Evolutionary conservation across 2,888 invertebrate genomes (phyloP).

Genomic region (Deilephila porcellus): DNA sequence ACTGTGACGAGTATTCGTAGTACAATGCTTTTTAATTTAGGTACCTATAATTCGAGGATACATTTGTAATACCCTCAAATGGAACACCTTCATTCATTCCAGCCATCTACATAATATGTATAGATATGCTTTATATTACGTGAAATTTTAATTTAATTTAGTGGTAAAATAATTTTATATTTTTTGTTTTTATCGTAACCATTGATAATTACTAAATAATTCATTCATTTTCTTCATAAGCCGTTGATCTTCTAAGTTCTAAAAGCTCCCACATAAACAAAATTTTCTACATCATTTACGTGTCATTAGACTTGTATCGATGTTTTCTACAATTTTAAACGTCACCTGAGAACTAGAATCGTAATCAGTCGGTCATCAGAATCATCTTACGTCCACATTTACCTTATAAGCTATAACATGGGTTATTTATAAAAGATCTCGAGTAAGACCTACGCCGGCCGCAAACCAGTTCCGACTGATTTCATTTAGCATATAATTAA

Average conservation of each 20-base stretch:
- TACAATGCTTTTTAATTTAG: too few relatives aligned
- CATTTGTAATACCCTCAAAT: too few relatives aligned
- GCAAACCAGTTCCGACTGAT: constrained; percentile 22
- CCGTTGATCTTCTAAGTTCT: background rate
- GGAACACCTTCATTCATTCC: too few relatives aligned
- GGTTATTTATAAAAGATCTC: constrained; percentile 7
- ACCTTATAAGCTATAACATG: constrained; percentile 14
- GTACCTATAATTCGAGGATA: too few relatives aligned
- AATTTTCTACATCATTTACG: background rate
- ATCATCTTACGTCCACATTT: constrained; percentile 23
- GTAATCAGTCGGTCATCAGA: constrained; percentile 22
- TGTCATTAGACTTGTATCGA: background rate
- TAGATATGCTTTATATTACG: too few relatives aligned
- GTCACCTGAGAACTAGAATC: background rate
- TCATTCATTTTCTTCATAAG: too few relatives aligned
- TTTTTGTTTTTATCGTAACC: too few relatives aligned
- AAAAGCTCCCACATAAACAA: background rate
- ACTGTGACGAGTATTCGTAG: too few relatives aligned
- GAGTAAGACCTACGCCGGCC: constrained; percentile 4
- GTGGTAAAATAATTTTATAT: too few relatives aligned
- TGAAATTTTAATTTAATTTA: too few relatives aligned
- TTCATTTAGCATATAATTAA: constrained; percentile 27
- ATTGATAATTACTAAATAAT: too few relatives aligned
- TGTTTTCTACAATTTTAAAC: constrained; percentile 12
- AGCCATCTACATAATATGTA: too few relatives aligned